phyloP scores from a whole-genome alignment of 2,888 invertebrate genomes.

The Lycaena phlaeas region DNA sequence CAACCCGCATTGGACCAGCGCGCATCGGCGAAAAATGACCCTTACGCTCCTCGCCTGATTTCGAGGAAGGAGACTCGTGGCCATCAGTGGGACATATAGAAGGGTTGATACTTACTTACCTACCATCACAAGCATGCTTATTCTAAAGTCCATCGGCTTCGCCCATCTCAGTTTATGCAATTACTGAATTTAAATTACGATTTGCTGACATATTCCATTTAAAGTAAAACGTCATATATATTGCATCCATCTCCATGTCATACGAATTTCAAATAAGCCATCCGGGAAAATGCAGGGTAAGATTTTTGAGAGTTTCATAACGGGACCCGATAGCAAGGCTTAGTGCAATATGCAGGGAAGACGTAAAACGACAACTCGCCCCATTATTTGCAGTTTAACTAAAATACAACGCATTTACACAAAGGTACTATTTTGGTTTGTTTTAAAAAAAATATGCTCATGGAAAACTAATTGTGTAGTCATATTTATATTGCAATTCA shows the following conservation, averaged over 20 bases:
- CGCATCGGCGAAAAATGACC: too few relatives aligned
- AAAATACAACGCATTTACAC: neutral
- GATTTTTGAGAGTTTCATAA: slow-evolving; percentile 9
- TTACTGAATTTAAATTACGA: too few relatives aligned
- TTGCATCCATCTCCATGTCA: neutral
- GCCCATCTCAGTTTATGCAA: too few relatives aligned
- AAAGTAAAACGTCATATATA: neutral
- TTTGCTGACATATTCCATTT: neutral
- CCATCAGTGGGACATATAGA: too few relatives aligned
- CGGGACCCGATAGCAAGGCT: slow-evolving; percentile 2
- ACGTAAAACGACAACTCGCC: slow-evolving; percentile 1
- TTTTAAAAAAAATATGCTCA: neutral
- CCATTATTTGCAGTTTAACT: slow-evolving; percentile 3
- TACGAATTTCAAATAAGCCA: neutral
- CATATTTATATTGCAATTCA: too few relatives aligned
- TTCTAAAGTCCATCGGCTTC: too few relatives aligned
- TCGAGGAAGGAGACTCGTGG: too few relatives aligned
- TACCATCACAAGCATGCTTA: too few relatives aligned
- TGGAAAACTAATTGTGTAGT: too few relatives aligned
- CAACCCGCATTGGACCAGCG: too few relatives aligned
- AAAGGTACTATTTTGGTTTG: neutral
- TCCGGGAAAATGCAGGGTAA: slow-evolving; percentile 4
- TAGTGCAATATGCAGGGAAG: slow-evolving; percentile 10
- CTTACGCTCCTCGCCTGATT: too few relatives aligned
- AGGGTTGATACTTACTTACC: too few relatives aligned